Evolutionary conservation across 2,797 vertebrate genomes (phyloP), one percentile per base, ranked within the genome.

Genomic region (Toxotes lorentzi): DNA sequence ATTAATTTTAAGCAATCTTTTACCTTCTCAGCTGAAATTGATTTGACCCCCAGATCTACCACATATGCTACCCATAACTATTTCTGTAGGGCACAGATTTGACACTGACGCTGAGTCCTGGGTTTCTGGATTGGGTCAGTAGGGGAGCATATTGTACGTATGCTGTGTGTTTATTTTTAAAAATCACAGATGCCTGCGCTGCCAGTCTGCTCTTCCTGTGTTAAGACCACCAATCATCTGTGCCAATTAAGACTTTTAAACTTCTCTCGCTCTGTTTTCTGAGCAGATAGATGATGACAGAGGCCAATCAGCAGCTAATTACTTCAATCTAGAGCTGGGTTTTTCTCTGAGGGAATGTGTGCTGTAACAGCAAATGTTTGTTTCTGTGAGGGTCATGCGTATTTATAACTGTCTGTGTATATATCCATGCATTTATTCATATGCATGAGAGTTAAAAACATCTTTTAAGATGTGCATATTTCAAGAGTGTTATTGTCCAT

Each of bases 201-300:
- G 89, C 86, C 88, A 83, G 84, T 70, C 69, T 62, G 70, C 85
- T 86, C 84, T 84, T 88, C 81, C 79, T 87, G 82, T 87, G 86
- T 88, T 85, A 76, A 88, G 85, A 87, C 88, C 89, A 89, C 89
- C 85, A 77, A 86, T 92, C 88, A 84, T 84, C 83, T 71, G 78
- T 83, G 90, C 91, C 91, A 93, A 93, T 93, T 93, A 93, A 84
- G 84, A 91, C 79, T 91, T 90, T 88, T 83, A 89, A 90, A 91
- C 82, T 90, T 91, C 79, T 85, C 77, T 86, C 54, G 1, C 57
- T 87, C 81, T 84, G 78, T 84, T 91, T 88, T 76, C 66, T 73
- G 76, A 86, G 76, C 72, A 73, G 81, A 89, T 70, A 82, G 83
- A 86, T 35, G 81, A 87, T 88, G 88, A 89, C 86, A 85, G 87